Conservation (phyloP, 2,888 invertebrate species). For the Brassicogethes aeneus region DNA sequence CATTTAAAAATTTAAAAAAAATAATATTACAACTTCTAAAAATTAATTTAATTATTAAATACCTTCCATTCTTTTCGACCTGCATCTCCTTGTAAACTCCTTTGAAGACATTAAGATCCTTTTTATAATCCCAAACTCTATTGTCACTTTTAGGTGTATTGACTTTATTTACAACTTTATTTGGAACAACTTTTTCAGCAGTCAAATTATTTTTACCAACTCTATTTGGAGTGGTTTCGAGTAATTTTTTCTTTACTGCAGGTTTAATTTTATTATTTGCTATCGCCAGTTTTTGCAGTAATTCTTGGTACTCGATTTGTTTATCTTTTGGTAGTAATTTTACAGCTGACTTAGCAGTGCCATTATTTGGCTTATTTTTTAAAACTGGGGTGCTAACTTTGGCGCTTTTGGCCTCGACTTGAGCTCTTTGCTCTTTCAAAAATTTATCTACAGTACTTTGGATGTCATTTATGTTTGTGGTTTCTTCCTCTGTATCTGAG, state of each 20-base stretch:
- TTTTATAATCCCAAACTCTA: constrained; percentile 2
- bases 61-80: constrained; percentile 34
- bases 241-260: too few species aligned
- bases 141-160: constrained; percentile 2
- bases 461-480: constrained; percentile 5
- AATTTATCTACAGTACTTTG: constrained; percentile 31
- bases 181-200: too few species aligned
- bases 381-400: constrained; percentile 1
- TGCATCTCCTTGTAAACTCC: constrained; percentile 28
- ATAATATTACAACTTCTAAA: not conserved
- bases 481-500: constrained; percentile 30
- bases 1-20: too few species aligned
- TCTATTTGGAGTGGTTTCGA: too few species aligned
- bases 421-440: constrained; percentile 34
- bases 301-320: constrained; percentile 36
- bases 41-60: constrained; percentile 15
- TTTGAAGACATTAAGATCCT: constrained; percentile 13
- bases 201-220: too few species aligned
- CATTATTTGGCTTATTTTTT: constrained; percentile 5
- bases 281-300: constrained; percentile 33
- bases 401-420: constrained; percentile 30
- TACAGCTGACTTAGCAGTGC: constrained; percentile 30
- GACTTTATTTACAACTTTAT: not conserved
- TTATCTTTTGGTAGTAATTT: constrained; percentile 36
- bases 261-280: too few species aligned